Base-by-base conservation (phyloP, 2,797 vertebrate species). In the Sylvilagus floridanus region DNA sequence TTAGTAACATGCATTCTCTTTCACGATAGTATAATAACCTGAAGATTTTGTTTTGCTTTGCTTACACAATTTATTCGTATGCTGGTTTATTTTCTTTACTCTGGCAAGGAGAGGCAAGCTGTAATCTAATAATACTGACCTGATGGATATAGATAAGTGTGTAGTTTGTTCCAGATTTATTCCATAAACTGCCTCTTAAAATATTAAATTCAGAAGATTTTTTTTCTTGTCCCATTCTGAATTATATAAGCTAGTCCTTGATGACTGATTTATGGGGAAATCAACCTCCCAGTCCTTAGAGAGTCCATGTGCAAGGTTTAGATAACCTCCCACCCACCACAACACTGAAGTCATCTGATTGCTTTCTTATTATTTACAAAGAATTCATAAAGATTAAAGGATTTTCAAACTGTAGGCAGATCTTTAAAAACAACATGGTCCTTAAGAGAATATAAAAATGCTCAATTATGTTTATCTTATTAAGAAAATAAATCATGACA, bases 361-460 rank as follows among this genome's bases (percentile, higher is more conserved):
- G 69, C 75, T 90, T 95, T 96, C 94, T 95, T 81, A 78, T 72
- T 75, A 95, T 93, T 95, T 96, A 93, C 50, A 92, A 95, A 93
- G 81, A 95, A 62, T 93, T 93, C 37, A 77, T 63, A 81, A 66
- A 92, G 84, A 96, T 94, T 84, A 90, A 96, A 94, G 77, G 22
- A 76, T 73, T 94, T 96, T 68, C 50, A 90, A 90, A 95, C 62
- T 73, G 17, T 77, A 73, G 63, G 77, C 26, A 69, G 57, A 65
- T 82, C 42, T 94, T 96, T 86, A 82, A 89, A 96, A 94, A 77
- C 47, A 66, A 12, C 30, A 65, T 37, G 42, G 54, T 32, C 68
- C 35, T 89, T 81, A 88, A 50, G 26, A 91, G 57, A 94, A 86
- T 47, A 95, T 72, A 87, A 96, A 77, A 89, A 75, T 30, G 30